phyloP scores from a whole-genome alignment of 2,888 invertebrate species.

The Drosophila algonquin region DNA sequence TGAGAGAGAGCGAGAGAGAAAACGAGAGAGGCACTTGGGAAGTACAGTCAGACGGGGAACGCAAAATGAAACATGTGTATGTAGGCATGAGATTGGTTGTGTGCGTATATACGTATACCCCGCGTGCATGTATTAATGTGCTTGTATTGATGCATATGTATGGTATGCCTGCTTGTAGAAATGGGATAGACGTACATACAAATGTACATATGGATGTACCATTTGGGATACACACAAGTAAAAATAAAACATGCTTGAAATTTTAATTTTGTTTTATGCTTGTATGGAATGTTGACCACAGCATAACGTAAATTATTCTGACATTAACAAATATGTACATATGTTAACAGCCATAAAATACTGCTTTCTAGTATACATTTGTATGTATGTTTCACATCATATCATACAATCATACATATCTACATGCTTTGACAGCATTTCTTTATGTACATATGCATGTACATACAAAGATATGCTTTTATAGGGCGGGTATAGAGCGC shows the following conservation, averaged over 20 bases:
- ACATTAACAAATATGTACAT: not conserved
- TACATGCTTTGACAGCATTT: slow-evolving; percentile 4
- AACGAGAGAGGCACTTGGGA: slow-evolving; percentile 59
- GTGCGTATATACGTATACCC: slow-evolving; percentile 59
- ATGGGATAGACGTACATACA: slow-evolving; percentile 35
- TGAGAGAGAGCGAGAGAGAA: slow-evolving; percentile 51
- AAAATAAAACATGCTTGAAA: slow-evolving; percentile 13
- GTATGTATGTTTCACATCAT: slow-evolving; percentile 7
- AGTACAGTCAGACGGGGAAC: slow-evolving; percentile 74
- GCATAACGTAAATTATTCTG: not conserved
- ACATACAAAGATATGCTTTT: slow-evolving; percentile 12
- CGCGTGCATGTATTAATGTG: slow-evolving; percentile 51
- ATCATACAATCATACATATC: slow-evolving; percentile 3
- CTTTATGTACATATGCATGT: slow-evolving; percentile 21
- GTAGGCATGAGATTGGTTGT: slow-evolving; percentile 52
- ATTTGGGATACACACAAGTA: slow-evolving; percentile 2
- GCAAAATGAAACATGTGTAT: slow-evolving; percentile 75
- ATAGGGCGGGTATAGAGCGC: slow-evolving; percentile 7
- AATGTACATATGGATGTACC: slow-evolving; percentile 22
- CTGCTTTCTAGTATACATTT: not conserved
- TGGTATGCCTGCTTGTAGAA: slow-evolving; percentile 36
- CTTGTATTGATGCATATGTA: slow-evolving; percentile 58
- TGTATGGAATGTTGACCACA: not conserved
- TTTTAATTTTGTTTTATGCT: not conserved
- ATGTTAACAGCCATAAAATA: not conserved